Conservation (phyloP, 2,113 vertebrate species). For the human (Homo sapiens) region DNA sequence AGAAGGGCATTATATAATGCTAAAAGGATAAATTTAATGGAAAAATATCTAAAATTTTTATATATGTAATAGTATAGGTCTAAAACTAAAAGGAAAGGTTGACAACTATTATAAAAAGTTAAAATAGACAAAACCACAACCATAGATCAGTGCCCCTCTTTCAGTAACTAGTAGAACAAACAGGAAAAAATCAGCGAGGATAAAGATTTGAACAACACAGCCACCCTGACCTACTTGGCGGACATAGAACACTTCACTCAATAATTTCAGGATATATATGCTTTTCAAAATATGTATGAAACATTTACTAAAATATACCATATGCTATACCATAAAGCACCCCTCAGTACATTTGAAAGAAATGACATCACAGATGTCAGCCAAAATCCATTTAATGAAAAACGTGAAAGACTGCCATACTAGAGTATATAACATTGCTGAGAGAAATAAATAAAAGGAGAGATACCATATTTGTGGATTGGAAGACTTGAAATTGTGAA, state of each 20-base stretch:
- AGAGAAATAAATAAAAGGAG: background rate
- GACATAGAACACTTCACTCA: background rate
- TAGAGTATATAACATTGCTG: background rate
- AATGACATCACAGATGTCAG: background rate
- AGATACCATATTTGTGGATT: background rate
- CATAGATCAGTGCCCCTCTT: background rate
- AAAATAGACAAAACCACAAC: slow-evolving; percentile 15
- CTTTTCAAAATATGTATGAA: background rate
- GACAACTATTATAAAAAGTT: background rate
- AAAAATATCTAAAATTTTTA: background rate
- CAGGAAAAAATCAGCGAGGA: background rate
- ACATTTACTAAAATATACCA: background rate
- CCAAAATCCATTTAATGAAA: background rate
- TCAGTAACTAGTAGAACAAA: background rate
- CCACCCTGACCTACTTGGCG: background rate
- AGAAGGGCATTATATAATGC: background rate
- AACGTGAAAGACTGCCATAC: background rate
- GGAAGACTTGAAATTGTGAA: background rate
- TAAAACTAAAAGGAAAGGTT: background rate
- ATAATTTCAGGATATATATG: background rate
- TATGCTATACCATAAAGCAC: background rate
- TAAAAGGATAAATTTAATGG: background rate
- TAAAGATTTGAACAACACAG: background rate
- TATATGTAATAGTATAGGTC: background rate
- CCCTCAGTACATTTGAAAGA: background rate